These are phyloP conservation scores for Neoarius graeffei DNA, from an alignment of 2,113 vertebrate species.

Conservation along the genomic window DNA sequence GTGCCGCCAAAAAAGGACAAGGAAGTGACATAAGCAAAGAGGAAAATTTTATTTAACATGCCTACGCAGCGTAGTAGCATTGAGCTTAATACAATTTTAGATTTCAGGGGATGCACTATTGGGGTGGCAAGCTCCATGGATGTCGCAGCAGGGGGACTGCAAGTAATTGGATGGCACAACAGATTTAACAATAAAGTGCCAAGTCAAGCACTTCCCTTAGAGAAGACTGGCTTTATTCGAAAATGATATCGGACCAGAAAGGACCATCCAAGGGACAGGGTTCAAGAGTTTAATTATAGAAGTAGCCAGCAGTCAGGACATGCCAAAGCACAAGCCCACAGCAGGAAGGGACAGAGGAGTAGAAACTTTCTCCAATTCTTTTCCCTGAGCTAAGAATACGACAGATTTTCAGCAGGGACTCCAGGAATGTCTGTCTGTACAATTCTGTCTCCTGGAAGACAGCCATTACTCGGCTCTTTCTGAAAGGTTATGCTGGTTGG, in stretches of 20 bases:
- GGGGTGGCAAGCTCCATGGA: too few species aligned
- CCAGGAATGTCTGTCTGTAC: constrained; percentile 36
- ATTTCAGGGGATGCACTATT: background rate
- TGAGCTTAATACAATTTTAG: constrained; percentile 4
- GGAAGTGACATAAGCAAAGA: background rate
- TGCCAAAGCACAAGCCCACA: constrained; percentile 33
- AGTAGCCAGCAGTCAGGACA: constrained; percentile 45
- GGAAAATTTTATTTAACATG: background rate
- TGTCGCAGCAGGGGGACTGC: background rate
- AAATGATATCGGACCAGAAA: constrained; percentile 20
- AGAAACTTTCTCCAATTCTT: background rate
- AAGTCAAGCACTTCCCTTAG: background rate
- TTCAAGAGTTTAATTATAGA: constrained; percentile 5
- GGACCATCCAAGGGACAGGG: background rate
- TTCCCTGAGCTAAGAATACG: constrained; percentile 36
- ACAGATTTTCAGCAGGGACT: constrained; percentile 35
- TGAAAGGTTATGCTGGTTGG: constrained; percentile 44
- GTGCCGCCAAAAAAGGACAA: background rate
- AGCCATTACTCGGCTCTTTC: constrained; percentile 42
- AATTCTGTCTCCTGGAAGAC: constrained; percentile 29
- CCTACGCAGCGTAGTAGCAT: background rate
- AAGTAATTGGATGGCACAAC: background rate
- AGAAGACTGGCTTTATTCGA: background rate
- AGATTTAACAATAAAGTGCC: constrained; percentile 6
- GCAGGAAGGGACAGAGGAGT: constrained; percentile 35